Evolutionary conservation across 2,797 vertebrate species (phyloP), one percentile per base, ranked within the genome.

Genomic region (Lerista edwardsae): DNA sequence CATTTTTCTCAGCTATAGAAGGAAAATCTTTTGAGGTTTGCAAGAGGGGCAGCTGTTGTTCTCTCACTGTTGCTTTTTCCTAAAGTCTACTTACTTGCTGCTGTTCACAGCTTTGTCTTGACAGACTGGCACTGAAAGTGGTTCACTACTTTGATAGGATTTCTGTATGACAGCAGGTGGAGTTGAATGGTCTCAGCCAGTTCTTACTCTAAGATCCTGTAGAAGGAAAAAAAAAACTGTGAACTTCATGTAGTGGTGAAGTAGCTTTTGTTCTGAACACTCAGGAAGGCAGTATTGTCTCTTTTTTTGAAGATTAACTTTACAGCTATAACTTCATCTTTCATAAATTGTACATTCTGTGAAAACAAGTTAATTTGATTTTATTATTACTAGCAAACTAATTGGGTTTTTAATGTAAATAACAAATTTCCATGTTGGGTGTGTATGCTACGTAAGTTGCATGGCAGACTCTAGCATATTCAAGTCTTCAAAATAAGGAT

Each of bases 271-370:
- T 62, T 72, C 41, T 86, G 55, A 62, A 79, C 36, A 68, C 41
- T 73, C 21, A 79, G 75, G 85, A 72, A 89, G 75, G 2, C 75
- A 31, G 11, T 78, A 36, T 23, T 25, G 6, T 31, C 81, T 78
- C 79, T 75, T 12, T 21, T 64, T 90, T 77, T 79, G 61, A 68
- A 82, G 15, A 75, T 83, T 81, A 87, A 55, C 55, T 78, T 79
- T 86, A 31, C 62, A 57, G 27, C 75, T 59, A 31, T 82, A 67
- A 55, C n/a, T 74, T 64, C 29, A 82, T 44, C 11, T 74, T 82
- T 82, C 51, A 62, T 36, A 83, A 55, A 75, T 36, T 39, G 25
- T 57, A 68, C 23, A 62, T 36, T 62, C 61, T 41, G 44, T 57
- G 5, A 34, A 57, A 75, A 68, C 14, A n/a, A 65, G n/a, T 51